A percentile compares a stretch with the other conserved stretches of the same genome.
Evolutionary conservation across 2,888 invertebrate species (phyloP).

Genomic region (Mactromeris polynyma): DNA sequence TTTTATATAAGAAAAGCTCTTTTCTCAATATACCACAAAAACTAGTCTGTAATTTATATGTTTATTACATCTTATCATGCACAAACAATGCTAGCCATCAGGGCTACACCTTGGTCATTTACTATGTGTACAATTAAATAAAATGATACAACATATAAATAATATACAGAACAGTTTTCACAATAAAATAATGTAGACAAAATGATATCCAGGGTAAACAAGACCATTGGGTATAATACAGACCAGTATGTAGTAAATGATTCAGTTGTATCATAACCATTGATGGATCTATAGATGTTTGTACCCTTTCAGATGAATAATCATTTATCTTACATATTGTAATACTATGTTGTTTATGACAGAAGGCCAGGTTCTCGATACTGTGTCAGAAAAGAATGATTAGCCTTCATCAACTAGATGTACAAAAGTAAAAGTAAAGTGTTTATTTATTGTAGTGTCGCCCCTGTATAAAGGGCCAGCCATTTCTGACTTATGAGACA

Average conservation of each 20-base stretch:
- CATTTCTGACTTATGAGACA: too few relatives aligned
- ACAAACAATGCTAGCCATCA: neutral
- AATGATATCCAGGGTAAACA: neutral
- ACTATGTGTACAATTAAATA: neutral
- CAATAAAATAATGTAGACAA: neutral
- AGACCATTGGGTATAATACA: neutral
- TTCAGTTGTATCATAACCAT: too few relatives aligned
- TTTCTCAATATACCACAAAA: neutral
- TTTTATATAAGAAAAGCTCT: neutral
- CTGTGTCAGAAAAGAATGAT: too few relatives aligned
- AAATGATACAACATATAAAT: neutral
- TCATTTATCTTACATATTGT: too few relatives aligned
- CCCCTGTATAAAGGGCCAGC: too few relatives aligned
- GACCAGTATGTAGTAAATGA: neutral
- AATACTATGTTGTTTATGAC: too few relatives aligned
- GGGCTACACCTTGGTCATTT: neutral
- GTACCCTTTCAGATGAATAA: too few relatives aligned
- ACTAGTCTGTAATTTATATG: neutral
- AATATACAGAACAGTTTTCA: neutral
- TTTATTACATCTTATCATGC: constrained; percentile 17
- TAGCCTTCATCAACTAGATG: too few relatives aligned
- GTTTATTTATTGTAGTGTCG: too few relatives aligned
- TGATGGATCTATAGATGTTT: too few relatives aligned
- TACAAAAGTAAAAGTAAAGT: too few relatives aligned
- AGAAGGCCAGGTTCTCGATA: too few relatives aligned